These are phyloP conservation scores for Luffia ferchaultella DNA, from an alignment of 2,888 invertebrate species.

Conservation along the genomic window DNA sequence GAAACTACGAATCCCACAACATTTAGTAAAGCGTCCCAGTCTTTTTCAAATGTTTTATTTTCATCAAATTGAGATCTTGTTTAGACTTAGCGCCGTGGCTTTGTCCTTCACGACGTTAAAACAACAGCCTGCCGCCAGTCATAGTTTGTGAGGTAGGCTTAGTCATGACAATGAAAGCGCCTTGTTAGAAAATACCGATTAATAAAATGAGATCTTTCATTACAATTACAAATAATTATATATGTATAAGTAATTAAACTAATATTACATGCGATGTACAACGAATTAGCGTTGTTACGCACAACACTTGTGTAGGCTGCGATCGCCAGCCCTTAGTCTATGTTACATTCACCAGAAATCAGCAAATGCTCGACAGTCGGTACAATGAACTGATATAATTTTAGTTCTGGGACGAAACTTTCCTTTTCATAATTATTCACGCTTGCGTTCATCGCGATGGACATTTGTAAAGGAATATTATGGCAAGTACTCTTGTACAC, in stretches of 20 bases:
- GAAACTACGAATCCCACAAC: conserved; percentile 65
- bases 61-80: conserved; percentile 67
- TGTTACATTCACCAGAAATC: conserved; percentile 35
- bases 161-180: conserved; percentile 66
- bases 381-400: conserved; percentile 48
- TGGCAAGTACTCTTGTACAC: neutral
- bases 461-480: too few species aligned
- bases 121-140: conserved; percentile 32
- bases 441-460: neutral
- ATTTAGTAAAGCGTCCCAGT: conserved; percentile 67
- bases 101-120: too few species aligned
- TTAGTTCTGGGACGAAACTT: conserved; percentile 17
- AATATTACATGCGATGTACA: conserved; percentile 62
- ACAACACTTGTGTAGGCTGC: conserved; percentile 36
- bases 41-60: conserved; percentile 64
- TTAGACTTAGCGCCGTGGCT: conserved; percentile 41
- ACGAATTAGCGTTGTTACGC: conserved; percentile 56
- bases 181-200: conserved; percentile 68
- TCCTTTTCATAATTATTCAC: conserved; percentile 17
- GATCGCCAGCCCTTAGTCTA: conserved; percentile 32
- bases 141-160: conserved; percentile 65
- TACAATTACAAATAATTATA: conserved; percentile 64
- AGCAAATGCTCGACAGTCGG: conserved; percentile 44
- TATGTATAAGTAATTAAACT: conserved; percentile 53
- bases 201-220: conserved; percentile 68